Base-by-base conservation (phyloP, 2,113 vertebrate species). In the Dinomys branickii region DNA sequence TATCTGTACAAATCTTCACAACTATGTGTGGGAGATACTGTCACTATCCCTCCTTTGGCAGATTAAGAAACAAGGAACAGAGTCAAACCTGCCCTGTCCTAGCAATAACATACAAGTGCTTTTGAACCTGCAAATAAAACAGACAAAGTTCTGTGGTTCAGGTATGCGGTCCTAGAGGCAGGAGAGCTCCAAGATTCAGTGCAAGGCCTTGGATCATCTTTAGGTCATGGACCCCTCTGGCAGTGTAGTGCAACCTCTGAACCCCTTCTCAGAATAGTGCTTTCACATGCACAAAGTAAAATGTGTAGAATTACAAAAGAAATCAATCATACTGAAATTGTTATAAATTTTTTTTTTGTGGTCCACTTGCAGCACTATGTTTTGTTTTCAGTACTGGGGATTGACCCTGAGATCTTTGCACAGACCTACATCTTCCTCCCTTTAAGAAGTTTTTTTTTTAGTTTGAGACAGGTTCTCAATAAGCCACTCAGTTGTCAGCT, bases 221-320 rank as follows among this genome's bases (percentile, higher is more conserved):
- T 88, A 61, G 61, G 58, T 77, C 35, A 88, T 4, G 10, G 8
- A 65, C 35, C 41, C 63, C 24, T 82, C 35, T 52, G 54, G 84
- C 4, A 95, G 41, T 89, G 88, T 73, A 59, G 17, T 59, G 20
- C 78, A 73, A 63, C 30, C n/a, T 81, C 93, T 56, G 24, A 20
- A 67, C 26, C 35, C 73, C 52, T 80, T 80, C 59, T 91, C 59
- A 89, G 85, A 91, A 88, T 56, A 80, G 58, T 44, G 35, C 41
- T 91, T 97, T 73, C 61, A 84, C 30, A 41, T 63, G 33, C 87
- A 90, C 94, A 84, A 93, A 92, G 88, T 88, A 92, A 92, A 96
- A 88, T 73, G n/a, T 1, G 3, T 67, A 50, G n/a, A 80, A 56
- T 91, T 85, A 83, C 22, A 93, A 83, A 95, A 83, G 54, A 96